These are phyloP conservation scores for Fratercula arctica DNA, from an alignment of 2,797 vertebrate species.

Conservation along the genomic window DNA sequence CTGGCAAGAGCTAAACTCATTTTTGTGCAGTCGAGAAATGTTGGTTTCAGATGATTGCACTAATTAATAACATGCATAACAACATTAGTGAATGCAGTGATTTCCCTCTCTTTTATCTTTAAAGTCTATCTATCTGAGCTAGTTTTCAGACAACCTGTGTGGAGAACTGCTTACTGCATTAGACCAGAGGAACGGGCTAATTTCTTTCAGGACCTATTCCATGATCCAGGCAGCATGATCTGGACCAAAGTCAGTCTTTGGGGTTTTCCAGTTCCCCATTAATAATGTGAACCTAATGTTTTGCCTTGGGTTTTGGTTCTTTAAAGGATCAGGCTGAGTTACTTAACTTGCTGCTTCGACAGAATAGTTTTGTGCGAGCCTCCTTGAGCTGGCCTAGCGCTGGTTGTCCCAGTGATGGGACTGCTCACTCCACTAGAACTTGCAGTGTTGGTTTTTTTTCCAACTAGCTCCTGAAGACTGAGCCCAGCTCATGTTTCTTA, in stretches of 20 bases:
- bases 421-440: neutral
- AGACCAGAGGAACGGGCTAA: neutral
- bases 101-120: neutral
- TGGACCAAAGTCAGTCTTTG: neutral
- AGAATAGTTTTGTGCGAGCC: neutral
- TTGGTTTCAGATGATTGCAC: neutral
- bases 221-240: neutral
- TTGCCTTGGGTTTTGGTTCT: neutral
- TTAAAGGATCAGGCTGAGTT: neutral
- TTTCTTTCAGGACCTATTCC: neutral
- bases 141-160: neutral
- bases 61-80: conserved; percentile 3
- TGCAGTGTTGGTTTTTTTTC: neutral
- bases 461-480: neutral
- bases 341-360: neutral
- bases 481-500: neutral
- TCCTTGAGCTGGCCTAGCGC: neutral
- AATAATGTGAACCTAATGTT: neutral
- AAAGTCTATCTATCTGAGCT: neutral
- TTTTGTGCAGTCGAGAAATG: neutral
- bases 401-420: neutral
- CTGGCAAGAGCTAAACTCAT: neutral
- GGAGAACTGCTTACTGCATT: neutral
- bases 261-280: neutral
- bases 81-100: neutral